Conservation (phyloP, 1,140 invertebrate genomes). For the Ooceraea biroi region DNA sequence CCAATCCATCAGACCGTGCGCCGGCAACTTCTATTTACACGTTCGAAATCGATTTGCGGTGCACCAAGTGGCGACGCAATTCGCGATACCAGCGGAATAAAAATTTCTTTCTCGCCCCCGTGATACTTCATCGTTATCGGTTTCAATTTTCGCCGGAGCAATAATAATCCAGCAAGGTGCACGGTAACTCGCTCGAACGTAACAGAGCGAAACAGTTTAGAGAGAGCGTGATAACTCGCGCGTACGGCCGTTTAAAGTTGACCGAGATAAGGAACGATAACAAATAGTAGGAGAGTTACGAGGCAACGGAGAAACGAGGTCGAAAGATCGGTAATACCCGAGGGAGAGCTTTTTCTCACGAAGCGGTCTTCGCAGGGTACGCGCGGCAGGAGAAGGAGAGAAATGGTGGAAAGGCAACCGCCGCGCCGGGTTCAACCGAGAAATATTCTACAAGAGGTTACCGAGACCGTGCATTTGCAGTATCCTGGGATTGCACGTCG, state of each 20-base stretch:
- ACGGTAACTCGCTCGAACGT: constrained; percentile 39
- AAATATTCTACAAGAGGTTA: constrained; percentile 74
- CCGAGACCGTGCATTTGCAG: constrained; percentile 68
- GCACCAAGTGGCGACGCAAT: constrained; percentile 48
- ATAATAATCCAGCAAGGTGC: constrained; percentile 46
- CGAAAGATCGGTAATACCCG: constrained; percentile 76
- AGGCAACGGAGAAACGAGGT: constrained; percentile 71
- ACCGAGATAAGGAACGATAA: constrained; percentile 76
- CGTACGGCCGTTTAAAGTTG: constrained; percentile 71
- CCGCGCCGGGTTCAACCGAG: constrained; percentile 50
- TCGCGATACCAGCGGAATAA: constrained; percentile 44
- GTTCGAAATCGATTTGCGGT: constrained; percentile 46
- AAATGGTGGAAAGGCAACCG: constrained; percentile 48
- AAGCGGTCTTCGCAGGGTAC: constrained; percentile 61
- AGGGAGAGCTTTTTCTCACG: constrained; percentile 69
- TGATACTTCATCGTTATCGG: constrained; percentile 52
- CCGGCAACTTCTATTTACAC: constrained; percentile 50
- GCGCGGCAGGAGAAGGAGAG: constrained; percentile 45
- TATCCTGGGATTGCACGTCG: constrained; percentile 73
- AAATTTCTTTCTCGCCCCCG: constrained; percentile 50
- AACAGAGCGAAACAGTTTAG: constrained; percentile 64
- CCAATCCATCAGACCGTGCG: constrained; percentile 26
- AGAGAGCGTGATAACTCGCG: constrained; percentile 61
- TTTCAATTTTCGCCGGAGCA: constrained; percentile 59
- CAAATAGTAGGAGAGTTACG: constrained; percentile 71